phyloP scores from a whole-genome alignment of 2,888 invertebrate genomes.

The Lepidochitona cinerea region DNA sequence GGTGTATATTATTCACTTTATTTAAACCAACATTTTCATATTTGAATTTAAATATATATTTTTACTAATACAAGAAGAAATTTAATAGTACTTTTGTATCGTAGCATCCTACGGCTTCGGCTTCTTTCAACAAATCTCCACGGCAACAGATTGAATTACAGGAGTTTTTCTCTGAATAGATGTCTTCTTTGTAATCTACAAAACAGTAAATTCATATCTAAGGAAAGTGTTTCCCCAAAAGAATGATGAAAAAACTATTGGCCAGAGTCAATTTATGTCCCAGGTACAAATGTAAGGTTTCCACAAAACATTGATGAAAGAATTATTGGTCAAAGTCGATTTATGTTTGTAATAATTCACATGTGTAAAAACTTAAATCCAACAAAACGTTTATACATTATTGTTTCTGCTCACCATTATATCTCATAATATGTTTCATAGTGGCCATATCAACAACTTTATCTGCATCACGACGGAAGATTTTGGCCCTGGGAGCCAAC shows the following conservation, averaged over 20 bases:
- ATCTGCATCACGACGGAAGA: conserved; percentile 66
- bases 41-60: too few relatives aligned
- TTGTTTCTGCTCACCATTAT: conserved; percentile 66
- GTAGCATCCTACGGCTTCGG: conserved; percentile 62
- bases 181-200: conserved; percentile 63
- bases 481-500: conserved; percentile 68
- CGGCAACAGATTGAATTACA: conserved; percentile 66
- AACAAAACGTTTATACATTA: too few relatives aligned
- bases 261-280: too few relatives aligned
- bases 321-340: neutral
- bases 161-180: conserved; percentile 60
- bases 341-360: neutral
- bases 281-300: too few relatives aligned
- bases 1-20: too few relatives aligned
- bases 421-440: conserved; percentile 67
- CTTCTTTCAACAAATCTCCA: conserved; percentile 52
- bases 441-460: conserved; percentile 53
- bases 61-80: too few relatives aligned
- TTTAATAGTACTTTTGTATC: conserved; percentile 61
- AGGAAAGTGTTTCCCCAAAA: too few relatives aligned
- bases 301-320: too few relatives aligned
- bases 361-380: too few relatives aligned
- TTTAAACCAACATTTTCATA: too few relatives aligned
- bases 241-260: too few relatives aligned
- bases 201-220: too few relatives aligned